Evolutionary conservation across 2,888 invertebrate genomes (phyloP).

Genomic region (Drosophila nr. fundita): DNA sequence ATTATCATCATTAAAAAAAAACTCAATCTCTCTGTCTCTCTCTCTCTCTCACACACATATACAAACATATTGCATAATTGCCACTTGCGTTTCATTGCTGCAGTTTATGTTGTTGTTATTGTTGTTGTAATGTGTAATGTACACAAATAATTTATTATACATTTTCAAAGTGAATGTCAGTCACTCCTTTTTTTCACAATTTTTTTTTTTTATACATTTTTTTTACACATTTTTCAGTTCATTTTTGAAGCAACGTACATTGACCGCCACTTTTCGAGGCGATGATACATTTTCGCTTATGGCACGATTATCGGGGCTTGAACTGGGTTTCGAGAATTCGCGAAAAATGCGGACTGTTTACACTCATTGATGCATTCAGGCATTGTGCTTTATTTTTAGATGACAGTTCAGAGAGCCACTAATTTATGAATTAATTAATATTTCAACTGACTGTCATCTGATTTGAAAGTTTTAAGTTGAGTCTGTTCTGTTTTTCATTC

Average conservation of each 20-base stretch:
- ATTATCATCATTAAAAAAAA: conserved; percentile 73
- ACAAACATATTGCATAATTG: conserved; percentile 53
- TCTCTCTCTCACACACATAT: conserved; percentile 6
- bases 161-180: conserved; percentile 66
- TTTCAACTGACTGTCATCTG: neutral
- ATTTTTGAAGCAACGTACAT: conserved; percentile 53
- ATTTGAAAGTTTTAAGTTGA: neutral
- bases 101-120: conserved; percentile 33
- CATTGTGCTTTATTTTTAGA: conserved; percentile 34
- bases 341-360: conserved; percentile 21
- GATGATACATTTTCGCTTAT: conserved; percentile 57
- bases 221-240: conserved; percentile 16
- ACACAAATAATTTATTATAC: conserved; percentile 42
- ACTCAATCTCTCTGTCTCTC: conserved; percentile 20
- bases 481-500: neutral
- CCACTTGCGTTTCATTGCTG: conserved; percentile 29
- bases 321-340: conserved; percentile 35
- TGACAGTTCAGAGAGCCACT: neutral
- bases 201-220: conserved; percentile 5
- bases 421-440: neutral
- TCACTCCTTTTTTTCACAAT: conserved; percentile 28
- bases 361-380: conserved; percentile 15
- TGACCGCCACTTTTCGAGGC: conserved; percentile 62
- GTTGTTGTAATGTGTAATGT: conserved; percentile 44
- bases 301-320: conserved; percentile 29